Evolutionary conservation across 2,888 invertebrate species (phyloP).

Genomic region (Baccha elongata): DNA sequence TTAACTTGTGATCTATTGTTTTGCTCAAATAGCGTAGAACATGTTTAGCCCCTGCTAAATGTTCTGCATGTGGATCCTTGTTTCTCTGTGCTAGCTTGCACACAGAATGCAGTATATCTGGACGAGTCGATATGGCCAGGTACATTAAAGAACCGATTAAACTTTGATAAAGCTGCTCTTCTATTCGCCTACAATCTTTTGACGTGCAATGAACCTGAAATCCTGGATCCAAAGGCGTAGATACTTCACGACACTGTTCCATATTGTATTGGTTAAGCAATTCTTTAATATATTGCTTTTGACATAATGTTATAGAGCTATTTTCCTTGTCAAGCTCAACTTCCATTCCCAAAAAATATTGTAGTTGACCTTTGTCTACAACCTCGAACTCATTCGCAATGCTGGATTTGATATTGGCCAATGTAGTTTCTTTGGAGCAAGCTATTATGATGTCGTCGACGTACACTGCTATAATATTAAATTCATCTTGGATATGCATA

Average conservation of each 20-base stretch:
- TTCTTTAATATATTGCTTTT: neutral
- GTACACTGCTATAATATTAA: slow-evolving; percentile 28
- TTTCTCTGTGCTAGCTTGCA: slow-evolving; percentile 66
- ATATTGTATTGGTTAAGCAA: neutral
- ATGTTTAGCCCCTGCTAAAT: slow-evolving; percentile 67
- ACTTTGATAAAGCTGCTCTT: neutral
- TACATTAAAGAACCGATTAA: slow-evolving; percentile 8
- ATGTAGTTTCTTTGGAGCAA: slow-evolving; percentile 13
- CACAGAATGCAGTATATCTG: slow-evolving; percentile 57
- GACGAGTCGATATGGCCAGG: slow-evolving; percentile 32
- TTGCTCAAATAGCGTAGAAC: slow-evolving; percentile 69
- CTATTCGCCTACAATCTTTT: neutral
- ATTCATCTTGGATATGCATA: slow-evolving; percentile 3
- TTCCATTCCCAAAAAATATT: slow-evolving; percentile 32
- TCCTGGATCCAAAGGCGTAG: slow-evolving; percentile 8
- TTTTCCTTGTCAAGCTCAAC: neutral
- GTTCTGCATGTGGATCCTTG: slow-evolving; percentile 71
- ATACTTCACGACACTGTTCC: neutral
- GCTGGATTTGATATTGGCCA: slow-evolving; percentile 40
- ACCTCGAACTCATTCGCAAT: slow-evolving; percentile 32
- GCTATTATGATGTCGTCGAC: slow-evolving; percentile 53
- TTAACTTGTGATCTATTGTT: slow-evolving; percentile 54
- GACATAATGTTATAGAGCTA: neutral
- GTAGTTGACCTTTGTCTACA: slow-evolving; percentile 39
- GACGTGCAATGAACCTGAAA: neutral